A percentile compares a stretch with the other conserved stretches of the same genome.
Evolutionary conservation across 2,888 invertebrate species (phyloP).

Genomic region (Caenorhabditis imperialis): DNA sequence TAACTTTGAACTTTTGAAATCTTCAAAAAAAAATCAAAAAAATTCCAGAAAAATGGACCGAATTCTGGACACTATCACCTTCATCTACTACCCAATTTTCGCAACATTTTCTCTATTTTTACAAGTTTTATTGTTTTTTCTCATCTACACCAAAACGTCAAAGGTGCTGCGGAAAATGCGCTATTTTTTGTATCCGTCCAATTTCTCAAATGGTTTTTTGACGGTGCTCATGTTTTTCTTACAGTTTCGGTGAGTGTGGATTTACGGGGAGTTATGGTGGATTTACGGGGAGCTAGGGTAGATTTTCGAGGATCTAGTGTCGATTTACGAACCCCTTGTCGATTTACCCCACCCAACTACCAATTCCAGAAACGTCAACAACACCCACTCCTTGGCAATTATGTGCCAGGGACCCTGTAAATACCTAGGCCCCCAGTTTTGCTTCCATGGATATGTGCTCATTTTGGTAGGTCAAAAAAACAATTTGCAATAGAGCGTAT

Average conservation of each 20-base stretch:
- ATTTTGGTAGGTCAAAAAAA: constrained; percentile 29
- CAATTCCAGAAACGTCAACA: constrained; percentile 39
- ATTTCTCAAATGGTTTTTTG: constrained; percentile 6
- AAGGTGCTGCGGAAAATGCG: constrained; percentile 13
- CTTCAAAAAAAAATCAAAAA: too few species aligned
- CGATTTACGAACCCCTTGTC: too few species aligned
- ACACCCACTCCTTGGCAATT: constrained; percentile 26
- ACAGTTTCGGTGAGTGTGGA: constrained; percentile 12
- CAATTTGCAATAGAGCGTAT: too few species aligned
- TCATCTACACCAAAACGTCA: constrained; percentile 13
- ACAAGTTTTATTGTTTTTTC: constrained; percentile 8
- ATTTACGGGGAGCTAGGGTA: too few species aligned
- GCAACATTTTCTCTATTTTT: background rate
- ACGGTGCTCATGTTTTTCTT: constrained; percentile 11
- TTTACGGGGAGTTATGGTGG: too few species aligned
- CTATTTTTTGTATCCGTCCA: constrained; percentile 32
- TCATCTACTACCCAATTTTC: constrained; percentile 30
- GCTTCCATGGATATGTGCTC: constrained; percentile 35
- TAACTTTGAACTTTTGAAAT: too few species aligned
- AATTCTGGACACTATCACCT: background rate
- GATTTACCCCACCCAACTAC: too few species aligned
- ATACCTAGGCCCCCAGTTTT: constrained; percentile 11
- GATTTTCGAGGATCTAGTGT: too few species aligned
- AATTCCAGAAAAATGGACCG: too few species aligned
- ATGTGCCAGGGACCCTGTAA: constrained; percentile 42